Evolutionary conservation across 1,140 invertebrate species (phyloP), one percentile per base, ranked within the genome.

Genomic region (Tenebrio molitor): DNA sequence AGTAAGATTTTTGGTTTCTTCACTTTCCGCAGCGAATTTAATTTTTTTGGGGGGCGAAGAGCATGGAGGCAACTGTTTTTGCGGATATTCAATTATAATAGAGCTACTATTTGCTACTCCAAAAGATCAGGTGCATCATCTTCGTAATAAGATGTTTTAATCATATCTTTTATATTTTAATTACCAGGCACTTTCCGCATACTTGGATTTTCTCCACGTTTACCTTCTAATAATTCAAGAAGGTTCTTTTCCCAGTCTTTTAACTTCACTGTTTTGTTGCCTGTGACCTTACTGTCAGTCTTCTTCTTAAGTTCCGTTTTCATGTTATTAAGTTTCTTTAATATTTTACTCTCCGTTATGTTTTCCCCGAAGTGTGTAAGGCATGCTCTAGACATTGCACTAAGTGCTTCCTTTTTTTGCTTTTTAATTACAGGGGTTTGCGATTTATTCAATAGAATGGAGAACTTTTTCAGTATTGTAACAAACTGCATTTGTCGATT

Each of bases 261-360:
- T 12, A 41, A 12, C 12, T 41, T 46, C 1, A 46, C 19, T 14
- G 1, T 2, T 46, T 46, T 46, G 10, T 17, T 46, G 1, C 42
- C 42, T 16, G 42, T 46, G 7, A 2, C 16, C 5, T 46, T 46
- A 2, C 2, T 1, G 42, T 46, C 42, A 1, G 42, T 15, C 14
- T 46, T 46, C 16, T 46, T 46, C 10, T 46, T 46, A 14, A 46
- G 1, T 46, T 46, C 14, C 3, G 42, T 46, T 46, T 46, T 46
- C 42, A 46, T 46, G 42, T 46, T 46, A 10, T 46, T 46, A 17
- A 15, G 15, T 17, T 46, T 46, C 19, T 33, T 33, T 33, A 33
- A n/a, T n/a, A n/a, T n/a, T n/a, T n/a, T n/a, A n/a, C n/a, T n/a
- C n/a, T n/a, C n/a, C n/a, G n/a, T n/a, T n/a, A n/a, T n/a, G n/a